Base-by-base conservation (phyloP, 2,888 invertebrate genomes). In the Sinodicranocentrus sp. region DNA sequence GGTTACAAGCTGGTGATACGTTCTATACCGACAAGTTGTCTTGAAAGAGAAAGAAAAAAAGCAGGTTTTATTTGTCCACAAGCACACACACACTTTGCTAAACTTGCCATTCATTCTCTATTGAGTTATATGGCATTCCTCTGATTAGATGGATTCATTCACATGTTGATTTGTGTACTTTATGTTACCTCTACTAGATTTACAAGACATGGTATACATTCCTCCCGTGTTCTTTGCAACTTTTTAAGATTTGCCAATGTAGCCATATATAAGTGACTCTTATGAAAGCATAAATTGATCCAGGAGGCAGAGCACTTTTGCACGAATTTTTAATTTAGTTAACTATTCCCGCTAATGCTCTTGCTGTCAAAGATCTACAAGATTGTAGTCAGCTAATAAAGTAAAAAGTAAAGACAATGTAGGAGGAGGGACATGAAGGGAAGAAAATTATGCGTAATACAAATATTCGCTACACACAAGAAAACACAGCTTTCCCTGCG, bases 271-370 rank as follows among this genome's bases (percentile, higher is more conserved):
- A n/a, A n/a, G n/a, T n/a, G n/a, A n/a, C n/a, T n/a, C n/a, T n/a
- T n/a, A n/a, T n/a, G n/a, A n/a, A n/a, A 57, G 52, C 82, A 75
- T 82, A 73, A 82, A 75, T 75, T 82, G 82, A 70, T 82, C 75
- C 26, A 67, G 59, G 82, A 68, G 76, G 82, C 26, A 65, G 78
- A 61, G 52, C 71, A 57, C 17, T 48, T 84, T 84, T 44, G 77
- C 83, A 83, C 83, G 83, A 83, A 75, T 23, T 76, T 70, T 82
- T 83, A 82, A 75, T 82, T 82, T 73, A 82, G 57, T 57, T 63
- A 59, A 67, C 44, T 71, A 33, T 33, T 39, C 25, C 21, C 28
- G 61, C 44, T 72, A 33, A 59, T 63, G n/a, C 19, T 23, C 28
- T 65, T 48, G 59, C 52, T 44, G 28, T 15, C 33, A 54, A 15